Conservation (phyloP, 2,797 vertebrate genomes). For the Notolabrus celidotus region DNA sequence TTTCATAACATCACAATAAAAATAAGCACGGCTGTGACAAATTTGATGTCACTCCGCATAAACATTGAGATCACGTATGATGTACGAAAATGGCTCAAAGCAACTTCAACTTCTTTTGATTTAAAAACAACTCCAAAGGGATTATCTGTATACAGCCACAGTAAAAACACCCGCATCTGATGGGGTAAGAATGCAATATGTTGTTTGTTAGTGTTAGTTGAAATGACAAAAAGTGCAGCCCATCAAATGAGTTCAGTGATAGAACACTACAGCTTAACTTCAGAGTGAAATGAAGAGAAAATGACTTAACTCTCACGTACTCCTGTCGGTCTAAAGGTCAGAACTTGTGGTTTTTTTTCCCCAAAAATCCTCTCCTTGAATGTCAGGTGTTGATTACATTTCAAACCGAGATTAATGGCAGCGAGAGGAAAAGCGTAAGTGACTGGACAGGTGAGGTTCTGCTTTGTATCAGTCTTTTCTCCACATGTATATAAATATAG, state of each 20-base stretch:
- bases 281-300: neutral
- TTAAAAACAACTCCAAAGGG: constrained; percentile 35
- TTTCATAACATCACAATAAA: constrained; percentile 54
- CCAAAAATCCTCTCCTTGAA: neutral
- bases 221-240: neutral
- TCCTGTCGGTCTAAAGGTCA: neutral
- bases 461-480: constrained; percentile 5
- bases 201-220: neutral
- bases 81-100: constrained; percentile 47
- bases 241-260: neutral
- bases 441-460: neutral
- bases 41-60: constrained; percentile 48
- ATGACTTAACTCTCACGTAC: neutral
- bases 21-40: constrained; percentile 46
- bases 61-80: constrained; percentile 36
- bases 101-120: constrained; percentile 13
- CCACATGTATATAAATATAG: constrained; percentile 1
- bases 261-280: neutral
- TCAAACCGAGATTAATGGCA: neutral
- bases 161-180: constrained; percentile 3
- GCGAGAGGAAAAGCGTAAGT: constrained; percentile 1
- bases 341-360: neutral
- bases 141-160: neutral
- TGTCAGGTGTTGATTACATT: constrained; percentile 9
- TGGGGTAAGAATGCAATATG: neutral